Base-by-base conservation (phyloP, 2,113 vertebrate species). In the Fulmarus glacialis region DNA sequence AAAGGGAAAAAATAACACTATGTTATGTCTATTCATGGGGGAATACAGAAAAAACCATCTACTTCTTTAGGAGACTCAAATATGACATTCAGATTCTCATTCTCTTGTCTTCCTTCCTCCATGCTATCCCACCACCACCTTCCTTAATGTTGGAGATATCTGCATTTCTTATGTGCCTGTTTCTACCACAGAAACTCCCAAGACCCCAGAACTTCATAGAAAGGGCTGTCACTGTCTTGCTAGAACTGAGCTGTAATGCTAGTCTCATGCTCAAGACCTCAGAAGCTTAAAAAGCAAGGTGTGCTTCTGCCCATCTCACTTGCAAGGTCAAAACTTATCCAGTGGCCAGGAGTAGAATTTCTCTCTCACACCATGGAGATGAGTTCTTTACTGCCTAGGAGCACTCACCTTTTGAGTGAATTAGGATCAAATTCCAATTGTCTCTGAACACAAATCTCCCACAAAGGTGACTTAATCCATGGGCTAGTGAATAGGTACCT, bases 401-500 rank as follows among this genome's bases (percentile, higher is more conserved):
- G 16, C 0, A 0, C 23, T 91, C 60, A 82, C 23, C 14, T 89
- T 80, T 56, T 1, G 2, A 83, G 8, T 53, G 71, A 89, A 56
- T 67, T 64, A 53, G 38, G 56, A 55, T 87, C 55, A 80, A 80
- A 87, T 75, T 43, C 24, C 45, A 87, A 0, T 15, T 73, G 62
- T 20, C 10, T 15, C 43, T 45, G 52, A 93, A 94, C 15, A 82
- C 52, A 90, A 94, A 87, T 85, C 66, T 96, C 27, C 30, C 78
- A 64, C 40, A 86, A 64, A 82, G 58, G 74, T 93, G 74, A 60
- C 36, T 89, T 95, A 93, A 94, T 90, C 67, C 59, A 67, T 11
- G 3, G 50, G 42, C 29, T 66, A 73, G 40, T 85, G 52, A 84
- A 68, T 45, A 83, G 67, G 66, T 79, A 38, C 63, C 36, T 90